Conservation (phyloP, 2,888 invertebrate species). For the Rutpela maculata region DNA sequence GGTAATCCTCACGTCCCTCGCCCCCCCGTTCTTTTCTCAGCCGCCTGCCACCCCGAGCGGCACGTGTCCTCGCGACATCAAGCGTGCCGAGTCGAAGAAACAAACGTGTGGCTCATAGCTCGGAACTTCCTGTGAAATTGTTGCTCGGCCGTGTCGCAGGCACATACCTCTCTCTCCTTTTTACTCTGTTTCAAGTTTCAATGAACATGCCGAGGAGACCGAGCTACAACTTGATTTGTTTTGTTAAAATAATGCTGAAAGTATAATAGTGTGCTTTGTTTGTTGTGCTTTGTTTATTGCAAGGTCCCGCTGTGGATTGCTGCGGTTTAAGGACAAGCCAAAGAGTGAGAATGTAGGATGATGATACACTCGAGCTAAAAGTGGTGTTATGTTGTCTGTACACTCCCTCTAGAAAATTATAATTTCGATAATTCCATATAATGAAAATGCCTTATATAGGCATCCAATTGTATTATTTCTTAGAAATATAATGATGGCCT, state of each 20-base stretch:
- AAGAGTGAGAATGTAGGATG: constrained; percentile 18
- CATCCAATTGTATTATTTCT: no score
- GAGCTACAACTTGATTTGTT: constrained; percentile 47
- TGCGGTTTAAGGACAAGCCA: constrained; percentile 35
- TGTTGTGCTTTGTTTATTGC: constrained; percentile 39
- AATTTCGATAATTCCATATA: not conserved
- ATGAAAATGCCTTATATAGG: not conserved
- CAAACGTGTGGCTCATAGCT: constrained; percentile 54
- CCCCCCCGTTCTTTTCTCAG: not conserved
- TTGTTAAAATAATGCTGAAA: constrained; percentile 47
- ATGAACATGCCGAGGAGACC: constrained; percentile 42
- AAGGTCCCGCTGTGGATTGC: constrained; percentile 30
- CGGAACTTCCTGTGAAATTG: constrained; percentile 57
- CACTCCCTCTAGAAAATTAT: not conserved
- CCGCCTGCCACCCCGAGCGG: constrained; percentile 26
- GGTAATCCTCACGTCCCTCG: not conserved
- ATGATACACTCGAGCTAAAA: not conserved
- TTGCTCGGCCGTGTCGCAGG: constrained; percentile 26
- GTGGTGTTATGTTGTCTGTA: not conserved
- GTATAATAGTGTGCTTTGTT: constrained; percentile 43
- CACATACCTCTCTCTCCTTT: constrained; percentile 21
- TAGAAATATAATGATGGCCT: no score
- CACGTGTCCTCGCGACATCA: constrained; percentile 59
- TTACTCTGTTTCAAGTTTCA: constrained; percentile 46
- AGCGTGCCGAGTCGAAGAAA: constrained; percentile 58